Evolutionary conservation across 2,797 vertebrate genomes (phyloP), one percentile per base, ranked within the genome.

Genomic region (Pseudochirops cupreus): DNA sequence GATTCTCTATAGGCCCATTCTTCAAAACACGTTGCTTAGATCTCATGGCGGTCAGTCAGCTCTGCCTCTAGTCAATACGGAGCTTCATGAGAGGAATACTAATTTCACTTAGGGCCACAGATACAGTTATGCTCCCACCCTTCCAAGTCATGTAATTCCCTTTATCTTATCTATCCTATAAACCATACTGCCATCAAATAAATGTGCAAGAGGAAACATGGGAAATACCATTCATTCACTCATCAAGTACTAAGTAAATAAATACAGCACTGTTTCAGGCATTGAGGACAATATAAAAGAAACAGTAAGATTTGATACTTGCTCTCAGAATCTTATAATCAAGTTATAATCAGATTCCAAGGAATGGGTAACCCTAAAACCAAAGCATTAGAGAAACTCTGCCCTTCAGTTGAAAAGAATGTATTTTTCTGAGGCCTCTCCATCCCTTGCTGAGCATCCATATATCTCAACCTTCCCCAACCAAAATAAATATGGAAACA

Each of bases 401-500:
- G 67, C 55, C 62, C 50, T 93, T 95, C 90, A 91, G 26, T 3
- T 46, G 56, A 93, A 95, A 92, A 93, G 24, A 89, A 13, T 59
- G 90, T 95, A 33, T 57, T 93, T 93, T 62, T 96, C 57, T 55
- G 91, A 55, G 91, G 31, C 62, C 62, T 91, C 92, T 92, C 67
- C 33, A 58, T 91, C 94, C n/a, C 54, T 56, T 97, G 6, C 92
- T 74, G 1, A 92, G 91, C 53, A 92, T 21, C 91, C 54, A 46
- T 18, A 53, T 62, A 31, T 33, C n/a, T 82, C 18, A 0, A 24
- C 6, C 39, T 82, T 82, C 18, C n/a, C 39, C n/a, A 24, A 24
- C 7, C 18, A 39, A 46, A 46, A 82, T 82, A 21, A 39, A 39
- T 21, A 74, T 74, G 7, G 21, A 46, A 46, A 82, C 1, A 82